These are phyloP conservation scores for Macrophya annulata DNA, from an alignment of 2,888 invertebrate species.

Conservation along the genomic window DNA sequence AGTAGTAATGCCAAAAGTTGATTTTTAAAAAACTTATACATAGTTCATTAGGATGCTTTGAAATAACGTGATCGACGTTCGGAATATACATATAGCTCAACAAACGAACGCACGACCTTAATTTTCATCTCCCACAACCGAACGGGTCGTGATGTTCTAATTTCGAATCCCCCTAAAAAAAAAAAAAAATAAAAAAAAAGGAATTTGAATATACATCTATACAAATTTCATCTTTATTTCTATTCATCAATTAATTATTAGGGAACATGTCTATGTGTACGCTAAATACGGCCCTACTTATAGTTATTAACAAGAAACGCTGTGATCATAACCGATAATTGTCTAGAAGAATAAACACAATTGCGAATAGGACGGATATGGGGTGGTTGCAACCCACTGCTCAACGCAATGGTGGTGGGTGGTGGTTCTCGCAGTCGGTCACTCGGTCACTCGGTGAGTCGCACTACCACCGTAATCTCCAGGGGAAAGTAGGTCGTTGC, in stretches of 20 bases:
- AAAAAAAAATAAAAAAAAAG: background rate
- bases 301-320: background rate
- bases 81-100: background rate
- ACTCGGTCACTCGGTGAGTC: constrained; percentile 52
- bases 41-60: background rate
- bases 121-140: background rate
- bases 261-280: background rate
- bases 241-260: background rate
- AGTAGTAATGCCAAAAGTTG: background rate
- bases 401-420: background rate
- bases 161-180: background rate
- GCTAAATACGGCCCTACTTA: background rate
- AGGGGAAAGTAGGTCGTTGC: constrained; percentile 79
- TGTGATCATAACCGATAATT: background rate
- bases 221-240: background rate
- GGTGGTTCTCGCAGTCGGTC: constrained; percentile 44
- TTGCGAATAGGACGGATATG: background rate
- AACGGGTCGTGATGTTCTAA: background rate
- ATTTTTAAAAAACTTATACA: background rate
- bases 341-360: background rate
- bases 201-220: background rate
- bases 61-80: background rate
- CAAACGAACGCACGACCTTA: background rate
- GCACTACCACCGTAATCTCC: constrained; percentile 63
- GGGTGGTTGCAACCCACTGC: constrained; percentile 22